Percentiles rank a stretch among this genome's conserved stretches.
Evolutionary conservation across 2,113 vertebrate species (phyloP).

Genomic region (Lepisosteus osseus): DNA sequence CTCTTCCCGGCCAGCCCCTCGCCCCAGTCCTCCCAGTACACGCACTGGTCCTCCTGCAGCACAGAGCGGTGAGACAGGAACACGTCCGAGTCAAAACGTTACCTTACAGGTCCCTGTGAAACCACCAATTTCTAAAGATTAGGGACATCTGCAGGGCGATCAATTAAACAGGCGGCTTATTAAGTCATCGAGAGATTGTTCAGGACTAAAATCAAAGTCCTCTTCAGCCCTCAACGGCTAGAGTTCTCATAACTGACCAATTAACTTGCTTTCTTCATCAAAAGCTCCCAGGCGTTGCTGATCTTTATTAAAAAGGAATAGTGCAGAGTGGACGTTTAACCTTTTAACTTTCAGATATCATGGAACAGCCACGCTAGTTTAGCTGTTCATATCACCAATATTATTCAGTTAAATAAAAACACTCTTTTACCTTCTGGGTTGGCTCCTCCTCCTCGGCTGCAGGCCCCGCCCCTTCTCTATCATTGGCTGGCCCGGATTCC

Average conservation of each 20-base stretch:
- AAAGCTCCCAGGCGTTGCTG: too few relatives aligned
- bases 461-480: slow-evolving; percentile 5
- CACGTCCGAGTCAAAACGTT: background rate
- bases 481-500: slow-evolving; percentile 6
- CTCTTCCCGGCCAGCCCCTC: slow-evolving; percentile 61
- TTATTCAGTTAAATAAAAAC: too few relatives aligned
- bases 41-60: slow-evolving; percentile 50
- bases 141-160: too few relatives aligned
- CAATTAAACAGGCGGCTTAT: background rate
- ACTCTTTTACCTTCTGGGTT: too few relatives aligned
- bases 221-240: background rate
- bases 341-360: too few relatives aligned
- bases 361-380: too few relatives aligned
- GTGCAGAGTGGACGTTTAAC: too few relatives aligned
- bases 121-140: background rate
- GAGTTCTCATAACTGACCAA: too few relatives aligned
- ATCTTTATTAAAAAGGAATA: too few relatives aligned
- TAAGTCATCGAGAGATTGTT: too few relatives aligned
- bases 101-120: background rate
- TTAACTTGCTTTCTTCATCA: too few relatives aligned
- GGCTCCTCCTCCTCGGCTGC: background rate
- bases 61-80: background rate
- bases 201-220: background rate
- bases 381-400: too few relatives aligned
- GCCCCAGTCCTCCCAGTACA: slow-evolving; percentile 71